Base-by-base conservation (phyloP, 2,888 invertebrate species). In the Andrena minutula region DNA sequence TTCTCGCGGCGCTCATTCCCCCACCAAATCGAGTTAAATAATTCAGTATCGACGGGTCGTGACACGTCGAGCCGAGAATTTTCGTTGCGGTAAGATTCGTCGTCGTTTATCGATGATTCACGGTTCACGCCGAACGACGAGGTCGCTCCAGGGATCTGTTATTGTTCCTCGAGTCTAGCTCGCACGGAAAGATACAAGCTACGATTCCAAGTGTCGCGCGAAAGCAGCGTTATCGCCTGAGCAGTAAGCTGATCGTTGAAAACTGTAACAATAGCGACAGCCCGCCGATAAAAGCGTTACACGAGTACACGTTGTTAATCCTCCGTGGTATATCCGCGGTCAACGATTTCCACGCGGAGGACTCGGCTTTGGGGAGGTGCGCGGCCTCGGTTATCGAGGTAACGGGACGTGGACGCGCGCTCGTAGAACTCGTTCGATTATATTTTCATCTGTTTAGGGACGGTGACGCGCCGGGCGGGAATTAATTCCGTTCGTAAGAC, bases 1-100 rank as follows among this genome's bases (percentile, higher is more conserved):
- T 70, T 76, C 63, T 26, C 63, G 10, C 35, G 53, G 41, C 58
- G 63, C 35, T 72, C 64, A 20, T 66, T 60, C 32, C 63, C 28
- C 64, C 53, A 51, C 70, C 64, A 68, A 84, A 86, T 83, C 71
- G 63, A 84, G 71, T 85, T 72, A 60, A 79, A 79, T 77, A 83
- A 74, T 53, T 63, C 28, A 72, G 51, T 30, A 58, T 72, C 68
- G 58, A 23, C 30, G 53, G 68, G 69, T 51, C 63, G 56, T 20
- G 69, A 63, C 53, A 75, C 32, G 71, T 64, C 35, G 41, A 26
- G 20, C 20, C 58, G 20, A 47, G 32, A 84, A 35, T 74, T 83
- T 84, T 76, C 32, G 16, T 41, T 51, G 3, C 3, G 51, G 32
- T 61, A 51, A n/a, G 47, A 56, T 73, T 73, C 30, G 58, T 64